These are phyloP conservation scores for Peromyscus californicus DNA, from an alignment of 2,113 vertebrate genomes.

Conservation along the genomic window DNA sequence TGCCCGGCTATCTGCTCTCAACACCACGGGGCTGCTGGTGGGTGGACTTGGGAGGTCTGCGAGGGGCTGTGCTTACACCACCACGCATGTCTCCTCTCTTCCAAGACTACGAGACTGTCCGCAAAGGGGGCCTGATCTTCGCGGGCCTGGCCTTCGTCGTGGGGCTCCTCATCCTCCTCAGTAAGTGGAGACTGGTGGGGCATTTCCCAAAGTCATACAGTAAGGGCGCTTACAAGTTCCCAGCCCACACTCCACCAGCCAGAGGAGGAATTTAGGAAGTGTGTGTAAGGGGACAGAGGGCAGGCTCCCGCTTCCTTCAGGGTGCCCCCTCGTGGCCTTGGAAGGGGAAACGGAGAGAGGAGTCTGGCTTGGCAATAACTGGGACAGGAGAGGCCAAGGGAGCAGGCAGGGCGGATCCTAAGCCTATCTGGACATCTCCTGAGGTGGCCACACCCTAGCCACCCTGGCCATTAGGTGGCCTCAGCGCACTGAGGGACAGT, in stretches of 20 bases:
- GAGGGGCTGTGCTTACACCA: background rate
- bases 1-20: background rate
- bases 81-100: background rate
- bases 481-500: background rate
- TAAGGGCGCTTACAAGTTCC: background rate
- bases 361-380: background rate
- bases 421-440: background rate
- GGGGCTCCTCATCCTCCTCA: constrained; percentile 91
- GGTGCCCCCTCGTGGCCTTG: background rate
- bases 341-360: background rate
- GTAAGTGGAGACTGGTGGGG: constrained; percentile 85
- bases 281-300: fast-evolving
- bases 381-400: fast-evolving
- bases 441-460: background rate
- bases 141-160: constrained; percentile 90
- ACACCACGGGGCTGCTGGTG: background rate
- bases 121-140: constrained; percentile 92
- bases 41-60: background rate
- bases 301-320: background rate
- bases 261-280: background rate
- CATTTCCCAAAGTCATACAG: background rate
- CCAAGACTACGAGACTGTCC: constrained; percentile 90
- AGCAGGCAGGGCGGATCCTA: background rate
- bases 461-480: background rate
- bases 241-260: background rate